These are phyloP conservation scores for Altica lythri DNA, from an alignment of 2,888 invertebrate genomes.

Conservation along the genomic window DNA sequence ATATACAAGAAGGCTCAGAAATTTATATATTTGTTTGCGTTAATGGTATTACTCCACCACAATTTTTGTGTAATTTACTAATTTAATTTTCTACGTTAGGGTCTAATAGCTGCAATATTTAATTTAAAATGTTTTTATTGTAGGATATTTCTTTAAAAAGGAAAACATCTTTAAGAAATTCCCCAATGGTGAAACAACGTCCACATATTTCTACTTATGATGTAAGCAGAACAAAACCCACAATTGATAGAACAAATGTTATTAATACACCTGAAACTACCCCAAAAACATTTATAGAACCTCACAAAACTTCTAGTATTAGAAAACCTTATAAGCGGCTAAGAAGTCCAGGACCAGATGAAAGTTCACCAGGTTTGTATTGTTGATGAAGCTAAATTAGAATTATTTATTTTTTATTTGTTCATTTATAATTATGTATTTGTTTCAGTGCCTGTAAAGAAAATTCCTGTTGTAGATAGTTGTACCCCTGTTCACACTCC, in stretches of 20 bases:
- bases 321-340: conserved; percentile 53
- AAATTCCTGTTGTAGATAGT: conserved; percentile 34
- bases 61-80: neutral
- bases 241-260: neutral
- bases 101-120: too few relatives aligned
- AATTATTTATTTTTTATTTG: conserved; percentile 3
- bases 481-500: conserved; percentile 42
- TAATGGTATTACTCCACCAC: too few relatives aligned
- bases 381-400: neutral
- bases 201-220: neutral
- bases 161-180: conserved; percentile 15
- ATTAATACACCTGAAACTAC: conserved; percentile 16
- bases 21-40: too few relatives aligned
- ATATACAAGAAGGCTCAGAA: too few relatives aligned
- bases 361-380: conserved; percentile 53
- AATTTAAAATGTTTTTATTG: neutral
- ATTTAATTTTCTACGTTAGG: neutral
- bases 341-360: conserved; percentile 52
- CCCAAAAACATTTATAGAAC: conserved; percentile 44
- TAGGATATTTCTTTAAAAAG: conserved; percentile 16
- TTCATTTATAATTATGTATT: conserved; percentile 7
- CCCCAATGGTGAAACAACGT: neutral
- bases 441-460: conserved; percentile 42
- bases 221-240: neutral
- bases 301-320: conserved; percentile 48